Base-by-base conservation (phyloP, 2,797 vertebrate genomes). In the Sphenodon punctatus region DNA sequence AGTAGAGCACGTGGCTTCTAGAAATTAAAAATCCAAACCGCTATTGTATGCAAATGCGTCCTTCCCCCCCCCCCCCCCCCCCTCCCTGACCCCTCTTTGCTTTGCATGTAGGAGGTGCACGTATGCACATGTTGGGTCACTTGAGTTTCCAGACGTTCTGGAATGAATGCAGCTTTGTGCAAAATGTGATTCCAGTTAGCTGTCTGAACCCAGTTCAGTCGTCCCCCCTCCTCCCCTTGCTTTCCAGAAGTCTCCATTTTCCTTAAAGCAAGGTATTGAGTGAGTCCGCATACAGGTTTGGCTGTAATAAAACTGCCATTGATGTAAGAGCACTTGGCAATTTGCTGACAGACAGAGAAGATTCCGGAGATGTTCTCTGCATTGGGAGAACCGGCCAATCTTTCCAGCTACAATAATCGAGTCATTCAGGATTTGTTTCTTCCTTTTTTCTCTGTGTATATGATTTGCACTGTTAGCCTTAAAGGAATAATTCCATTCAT, bases 241-340 rank as follows among this genome's bases (percentile, higher is more conserved):
- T 71, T 5, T 46, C 36, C 22, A 60, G 13, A 25, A 10, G n/a
- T 70, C 82, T 86, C 55, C 64, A 39, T 68, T 75, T 78, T 48
- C 60, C n/a, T 43, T 13, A 15, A 45, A 81, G 80, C 56, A 71
- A 82, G 64, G 61, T 38, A 34, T 27, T 42, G n/a, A 3, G 68
- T 87, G 88, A 91, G 80, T 89, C 86, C 81, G 85, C 84, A 49
- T 66, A 25, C 32, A 59, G n/a, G 41, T 41, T 55, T 36, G 39
- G 68, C 70, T 53, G 55, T 30, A 53, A 41, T 15, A 39, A 74
- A 68, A 8, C 38, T 56, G 5, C 39, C 3, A 2, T 75, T 56
- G 76, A 76, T 69, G 66, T 87, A 70, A 83, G 71, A 74, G 39
- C 72, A 19, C 72, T 3, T 48, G 74, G 78, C 78, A 53, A 80